phyloP scores from a whole-genome alignment of 2,113 vertebrate species.

The Oncorhynchus masou region DNA sequence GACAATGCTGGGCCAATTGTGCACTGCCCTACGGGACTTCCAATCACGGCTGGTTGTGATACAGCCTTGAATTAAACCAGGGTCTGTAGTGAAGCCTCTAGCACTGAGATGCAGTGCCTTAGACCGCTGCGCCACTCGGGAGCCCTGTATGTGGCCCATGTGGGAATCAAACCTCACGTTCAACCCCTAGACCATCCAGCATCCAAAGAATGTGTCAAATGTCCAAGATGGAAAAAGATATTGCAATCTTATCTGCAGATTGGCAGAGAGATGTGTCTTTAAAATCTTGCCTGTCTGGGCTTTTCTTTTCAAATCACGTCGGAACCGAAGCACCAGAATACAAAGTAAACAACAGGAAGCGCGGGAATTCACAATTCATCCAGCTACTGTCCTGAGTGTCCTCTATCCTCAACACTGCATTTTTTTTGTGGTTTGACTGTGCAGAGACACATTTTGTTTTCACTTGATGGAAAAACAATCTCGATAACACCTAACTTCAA shows the following conservation, averaged over 20 bases:
- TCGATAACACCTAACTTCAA: too few relatives aligned
- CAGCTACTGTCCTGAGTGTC: neutral
- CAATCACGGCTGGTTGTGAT: too few relatives aligned
- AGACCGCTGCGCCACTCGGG: too few relatives aligned
- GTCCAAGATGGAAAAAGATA: neutral
- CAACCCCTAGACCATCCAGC: slow-evolving; percentile 42
- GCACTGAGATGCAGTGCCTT: too few relatives aligned
- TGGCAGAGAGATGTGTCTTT: slow-evolving; percentile 7
- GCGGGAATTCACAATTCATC: slow-evolving; percentile 30
- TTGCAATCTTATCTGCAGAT: slow-evolving; percentile 28
- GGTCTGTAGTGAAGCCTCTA: too few relatives aligned
- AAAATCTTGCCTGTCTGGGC: slow-evolving; percentile 48
- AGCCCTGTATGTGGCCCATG: too few relatives aligned
- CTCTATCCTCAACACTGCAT: neutral
- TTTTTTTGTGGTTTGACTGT: slow-evolving; percentile 19
- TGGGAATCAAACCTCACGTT: too few relatives aligned
- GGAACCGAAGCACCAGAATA: slow-evolving; percentile 17
- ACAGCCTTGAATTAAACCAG: too few relatives aligned
- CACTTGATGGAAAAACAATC: neutral
- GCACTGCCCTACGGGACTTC: too few relatives aligned
- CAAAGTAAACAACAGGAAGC: slow-evolving; percentile 27
- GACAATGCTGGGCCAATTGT: too few relatives aligned
- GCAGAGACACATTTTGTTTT: neutral
- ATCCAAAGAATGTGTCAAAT: slow-evolving; percentile 15
- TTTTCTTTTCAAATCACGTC: slow-evolving; percentile 25